Evolutionary conservation across 2,888 invertebrate genomes (phyloP).

Genomic region (Zygothrica quintamaculata): DNA sequence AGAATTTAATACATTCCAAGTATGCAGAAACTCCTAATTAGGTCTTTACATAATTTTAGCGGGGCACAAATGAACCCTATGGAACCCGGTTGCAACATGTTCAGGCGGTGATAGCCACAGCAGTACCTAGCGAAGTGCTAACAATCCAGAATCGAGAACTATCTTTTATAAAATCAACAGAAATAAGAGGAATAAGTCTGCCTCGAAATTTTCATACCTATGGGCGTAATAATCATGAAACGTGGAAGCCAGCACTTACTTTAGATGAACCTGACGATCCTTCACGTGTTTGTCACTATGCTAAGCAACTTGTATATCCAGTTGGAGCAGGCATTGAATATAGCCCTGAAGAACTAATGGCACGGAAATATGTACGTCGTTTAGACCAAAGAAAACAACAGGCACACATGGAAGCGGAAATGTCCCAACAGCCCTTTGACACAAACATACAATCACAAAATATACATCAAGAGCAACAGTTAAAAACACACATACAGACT

Average conservation of each 20-base stretch:
- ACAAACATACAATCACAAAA: conserved; percentile 14
- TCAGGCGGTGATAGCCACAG: conserved; percentile 3
- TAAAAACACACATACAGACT: conserved; percentile 13
- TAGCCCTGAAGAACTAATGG: conserved; percentile 83
- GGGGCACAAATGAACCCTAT: conserved; percentile 25
- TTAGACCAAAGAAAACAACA: conserved; percentile 49
- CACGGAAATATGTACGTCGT: conserved; percentile 70
- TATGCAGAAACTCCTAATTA: neutral
- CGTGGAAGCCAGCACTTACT: conserved; percentile 84
- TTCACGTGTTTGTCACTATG: conserved; percentile 82
- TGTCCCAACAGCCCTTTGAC: conserved; percentile 18
- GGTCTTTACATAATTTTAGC: conserved; percentile 19
- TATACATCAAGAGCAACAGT: conserved; percentile 4
- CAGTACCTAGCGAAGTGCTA: conserved; percentile 3
- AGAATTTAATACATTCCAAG: neutral
- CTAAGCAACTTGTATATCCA: conserved; percentile 83
- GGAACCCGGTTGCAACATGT: conserved; percentile 26
- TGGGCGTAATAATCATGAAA: conserved; percentile 83
- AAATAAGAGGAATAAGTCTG: conserved; percentile 75
- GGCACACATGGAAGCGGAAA: conserved; percentile 40
- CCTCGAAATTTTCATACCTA: conserved; percentile 82
- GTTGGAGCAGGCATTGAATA: conserved; percentile 81
- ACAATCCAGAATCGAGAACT: conserved; percentile 33
- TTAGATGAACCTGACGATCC: conserved; percentile 84
- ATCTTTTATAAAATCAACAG: conserved; percentile 24